A percentile compares a stretch with the other conserved stretches of the same genome.
phyloP scores from a whole-genome alignment of 2,797 vertebrate genomes.

The Chelmon rostratus region DNA sequence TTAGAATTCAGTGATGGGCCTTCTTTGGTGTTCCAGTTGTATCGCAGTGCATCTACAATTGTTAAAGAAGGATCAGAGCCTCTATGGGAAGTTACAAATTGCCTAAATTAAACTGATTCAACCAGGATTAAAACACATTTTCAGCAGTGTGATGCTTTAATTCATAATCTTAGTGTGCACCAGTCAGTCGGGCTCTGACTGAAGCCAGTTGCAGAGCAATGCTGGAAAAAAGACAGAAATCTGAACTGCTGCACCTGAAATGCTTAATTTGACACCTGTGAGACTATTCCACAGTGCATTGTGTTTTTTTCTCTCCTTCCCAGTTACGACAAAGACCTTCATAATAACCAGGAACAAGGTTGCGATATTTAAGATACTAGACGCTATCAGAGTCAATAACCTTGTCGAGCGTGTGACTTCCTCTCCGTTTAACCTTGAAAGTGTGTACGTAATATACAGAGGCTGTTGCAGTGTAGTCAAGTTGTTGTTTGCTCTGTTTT shows the following conservation, averaged over 20 bases:
- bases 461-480: background rate
- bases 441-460: slow-evolving; percentile 13
- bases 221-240: slow-evolving; percentile 54
- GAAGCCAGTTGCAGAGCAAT: slow-evolving; percentile 27
- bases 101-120: background rate
- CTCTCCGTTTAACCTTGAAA: slow-evolving; percentile 28
- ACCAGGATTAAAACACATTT: background rate
- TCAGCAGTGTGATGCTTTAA: background rate
- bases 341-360: slow-evolving; percentile 34
- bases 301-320: slow-evolving; percentile 31
- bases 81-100: slow-evolving; percentile 6
- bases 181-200: background rate
- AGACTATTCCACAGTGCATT: slow-evolving; percentile 58
- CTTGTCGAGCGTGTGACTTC: slow-evolving; percentile 34
- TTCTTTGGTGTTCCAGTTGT: background rate
- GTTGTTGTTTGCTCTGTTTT: background rate
- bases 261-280: slow-evolving; percentile 74
- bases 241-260: slow-evolving; percentile 66
- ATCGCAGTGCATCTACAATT: background rate
- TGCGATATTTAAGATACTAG: slow-evolving; percentile 34
- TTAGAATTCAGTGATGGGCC: slow-evolving; percentile 1
- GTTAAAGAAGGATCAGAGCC: background rate
- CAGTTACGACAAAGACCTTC: slow-evolving; percentile 22
- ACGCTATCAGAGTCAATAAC: slow-evolving; percentile 20
- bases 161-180: too few species aligned